Base-by-base conservation (phyloP, 2,113 vertebrate species). In the Hirundichthys speculiger region DNA sequence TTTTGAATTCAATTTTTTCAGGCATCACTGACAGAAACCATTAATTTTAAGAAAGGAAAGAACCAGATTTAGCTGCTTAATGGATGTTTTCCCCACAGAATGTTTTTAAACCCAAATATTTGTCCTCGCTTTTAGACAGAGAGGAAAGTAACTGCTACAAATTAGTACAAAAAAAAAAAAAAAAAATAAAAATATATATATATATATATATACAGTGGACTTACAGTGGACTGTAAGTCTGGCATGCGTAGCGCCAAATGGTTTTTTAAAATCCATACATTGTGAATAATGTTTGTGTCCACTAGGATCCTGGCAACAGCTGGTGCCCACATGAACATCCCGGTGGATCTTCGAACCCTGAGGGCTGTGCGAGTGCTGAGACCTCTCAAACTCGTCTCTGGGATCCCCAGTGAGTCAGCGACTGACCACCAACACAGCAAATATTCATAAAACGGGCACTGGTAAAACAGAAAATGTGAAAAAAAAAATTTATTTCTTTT, bases 301-400 rank as follows among this genome's bases (percentile, higher is more conserved):
- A 39, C 1, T 91, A 99, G 98, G 87, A 98, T 99, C 85, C 84
- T 99, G 18, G 97, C 98, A 70, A 99, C 96, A 0, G 96, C 96
- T 0, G 97, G 96, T 38, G 96, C 98, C 1, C 96, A 99, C 89
- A 98, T 99, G 94, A 98, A 99, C 92, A 98, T 98, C 43, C 96
- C 98, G 0, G 95, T 99, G 62, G 97, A 99, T 88, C 93, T 99
- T 83, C 92, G 97, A 82, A 99, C 97, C 0, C 93, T 99, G 83
- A 93, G 98, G 56, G 98, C 98, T 0, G 97, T 98, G 56, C 94
- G 98, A 0, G 98, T 99, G 61, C 93, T 99, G 76, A 88, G 98
- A 69, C 97, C 98, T 8, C 93, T 99, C 77, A 99, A 99, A 88
- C 96, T 99, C 0, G 98, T 99, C 82, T 99, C 97, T 0, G 98